Evolutionary conservation across 2,113 vertebrate genomes (phyloP), one percentile per base, ranked within the genome.

Genomic region (Camelus bactrianus): DNA sequence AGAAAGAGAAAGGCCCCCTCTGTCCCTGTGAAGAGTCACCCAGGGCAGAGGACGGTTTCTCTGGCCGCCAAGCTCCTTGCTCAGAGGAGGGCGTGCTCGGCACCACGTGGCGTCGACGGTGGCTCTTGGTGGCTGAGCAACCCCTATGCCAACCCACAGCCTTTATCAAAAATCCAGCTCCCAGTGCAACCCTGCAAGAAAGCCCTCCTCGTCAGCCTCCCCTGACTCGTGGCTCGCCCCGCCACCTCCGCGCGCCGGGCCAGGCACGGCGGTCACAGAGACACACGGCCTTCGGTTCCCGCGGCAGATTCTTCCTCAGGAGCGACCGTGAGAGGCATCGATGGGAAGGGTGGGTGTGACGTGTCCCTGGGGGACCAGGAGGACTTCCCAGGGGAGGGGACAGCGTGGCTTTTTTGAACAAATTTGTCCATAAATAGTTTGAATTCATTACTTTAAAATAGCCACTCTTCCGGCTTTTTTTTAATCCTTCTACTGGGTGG

Each of bases 81-180:
- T 69, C 52, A 46, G 54, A 79, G 50, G 26, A 83, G 2, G 10
- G 0, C 8, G 22, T 19, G 0, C 32, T 38, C 13, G 19, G 14
- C 3, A 28, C 20, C 1, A 14, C 22, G 24, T 17, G 28, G 10
- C 2, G 30, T 32, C 50, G 17, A 0, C 6, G 22, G 8, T 3
- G 1, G 20, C n/a, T 72, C 58, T 72, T 56, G 50, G 13, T 62
- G 22, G 32, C 15, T 62, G 17, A 28, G 7, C 30, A 35, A 46
- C 6, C 28, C 30, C 54, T 62, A 10, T 20, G 38, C 42, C 28
- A 38, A 38, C 15, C 28, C 19, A 48, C 10, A 32, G 4, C 16
- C 6, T 83, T 75, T 46, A n/a, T n/a, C 46, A 75, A 84, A 84
- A 89, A 30, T 22, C n/a, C 22, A 82, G 17, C 46, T 85, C 54